Conservation (phyloP, 2,113 vertebrate species). For the Mormoops blainvillei region DNA sequence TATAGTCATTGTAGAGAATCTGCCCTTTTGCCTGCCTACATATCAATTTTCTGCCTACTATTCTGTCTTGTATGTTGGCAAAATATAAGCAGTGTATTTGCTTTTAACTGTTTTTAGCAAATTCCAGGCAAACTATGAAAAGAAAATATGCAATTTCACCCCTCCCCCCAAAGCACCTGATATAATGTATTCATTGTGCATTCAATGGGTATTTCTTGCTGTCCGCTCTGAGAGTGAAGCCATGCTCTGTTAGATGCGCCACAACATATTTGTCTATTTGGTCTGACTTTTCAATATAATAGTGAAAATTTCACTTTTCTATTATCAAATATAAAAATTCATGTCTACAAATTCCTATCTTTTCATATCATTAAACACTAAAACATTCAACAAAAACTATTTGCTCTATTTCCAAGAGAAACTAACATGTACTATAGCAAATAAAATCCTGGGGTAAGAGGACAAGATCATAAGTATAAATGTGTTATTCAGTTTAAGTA, state of each 20-base stretch:
- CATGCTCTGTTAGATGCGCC: background rate
- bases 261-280: background rate
- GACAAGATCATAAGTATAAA: background rate
- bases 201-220: background rate
- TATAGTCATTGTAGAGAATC: slow-evolving; percentile 9
- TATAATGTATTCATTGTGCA: background rate
- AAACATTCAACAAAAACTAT: background rate
- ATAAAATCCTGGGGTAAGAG: background rate
- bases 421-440: background rate
- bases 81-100: background rate
- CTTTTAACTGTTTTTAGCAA: slow-evolving; percentile 13
- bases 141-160: background rate
- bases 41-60: slow-evolving; percentile 13
- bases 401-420: slow-evolving; percentile 3
- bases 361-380: background rate
- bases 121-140: background rate
- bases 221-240: background rate
- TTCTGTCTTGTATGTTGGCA: background rate
- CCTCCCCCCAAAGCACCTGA: background rate
- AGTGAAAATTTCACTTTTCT: background rate
- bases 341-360: too few species aligned
- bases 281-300: background rate
- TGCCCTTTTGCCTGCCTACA: background rate
- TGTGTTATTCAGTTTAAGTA: background rate
- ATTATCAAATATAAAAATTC: too few species aligned